Percentiles rank a stretch among this genome's conserved stretches.
Evolutionary conservation across 2,797 vertebrate genomes (phyloP).

Genomic region (Poecilia wingei): DNA sequence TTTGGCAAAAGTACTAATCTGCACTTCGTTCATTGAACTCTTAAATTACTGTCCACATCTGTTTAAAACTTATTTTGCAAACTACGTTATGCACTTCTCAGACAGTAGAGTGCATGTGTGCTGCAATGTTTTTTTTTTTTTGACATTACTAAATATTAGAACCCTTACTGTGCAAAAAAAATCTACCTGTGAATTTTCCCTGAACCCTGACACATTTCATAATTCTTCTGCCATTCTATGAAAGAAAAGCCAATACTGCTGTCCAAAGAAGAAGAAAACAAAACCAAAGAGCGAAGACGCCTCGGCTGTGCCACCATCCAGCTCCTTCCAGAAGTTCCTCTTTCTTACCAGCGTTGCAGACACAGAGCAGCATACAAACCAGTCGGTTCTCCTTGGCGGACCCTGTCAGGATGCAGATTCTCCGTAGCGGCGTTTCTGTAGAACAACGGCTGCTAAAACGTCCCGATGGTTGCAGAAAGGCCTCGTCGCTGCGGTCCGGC

Average conservation of each 20-base stretch:
- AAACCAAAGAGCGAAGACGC: constrained; percentile 35
- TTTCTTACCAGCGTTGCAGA: constrained; percentile 79
- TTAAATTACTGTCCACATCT: constrained; percentile 12
- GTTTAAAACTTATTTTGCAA: constrained; percentile 18
- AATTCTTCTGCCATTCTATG: constrained; percentile 10
- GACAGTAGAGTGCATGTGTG: constrained; percentile 11
- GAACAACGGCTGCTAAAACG: constrained; percentile 15
- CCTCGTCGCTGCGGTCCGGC: background rate
- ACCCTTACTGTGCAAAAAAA: background rate
- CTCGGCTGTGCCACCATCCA: constrained; percentile 52
- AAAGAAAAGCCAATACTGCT: constrained; percentile 41
- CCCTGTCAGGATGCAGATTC: constrained; percentile 6
- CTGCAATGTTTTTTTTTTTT: background rate
- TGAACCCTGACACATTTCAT: constrained; percentile 26
- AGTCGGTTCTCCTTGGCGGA: constrained; percentile 48
- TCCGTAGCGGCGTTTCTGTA: constrained; percentile 10
- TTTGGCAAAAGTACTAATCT: constrained; percentile 18
- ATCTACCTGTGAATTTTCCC: constrained; percentile 4
- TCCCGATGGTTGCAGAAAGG: background rate
- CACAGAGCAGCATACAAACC: constrained; percentile 80
- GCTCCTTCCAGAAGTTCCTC: constrained; percentile 67
- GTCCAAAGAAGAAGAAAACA: constrained; percentile 6
- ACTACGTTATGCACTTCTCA: constrained; percentile 27
- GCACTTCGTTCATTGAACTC: constrained; percentile 3
- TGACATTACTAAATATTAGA: background rate